Base-by-base conservation (phyloP, 2,113 vertebrate genomes). In the Hemichromis elongatus region DNA sequence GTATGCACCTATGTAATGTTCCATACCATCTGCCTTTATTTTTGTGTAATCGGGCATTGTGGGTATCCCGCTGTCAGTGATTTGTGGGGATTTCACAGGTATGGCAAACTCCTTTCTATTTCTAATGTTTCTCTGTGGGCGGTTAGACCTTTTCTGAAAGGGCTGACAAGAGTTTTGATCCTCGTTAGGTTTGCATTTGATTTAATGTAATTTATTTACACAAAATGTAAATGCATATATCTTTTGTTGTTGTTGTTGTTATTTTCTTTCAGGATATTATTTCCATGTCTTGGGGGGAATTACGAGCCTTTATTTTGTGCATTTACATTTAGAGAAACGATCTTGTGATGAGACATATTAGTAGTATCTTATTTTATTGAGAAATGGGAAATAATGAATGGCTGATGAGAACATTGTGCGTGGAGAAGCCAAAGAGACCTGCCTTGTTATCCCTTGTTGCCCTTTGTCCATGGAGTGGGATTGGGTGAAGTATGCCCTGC, bases 351-450 rank as follows among this genome's bases (percentile, higher is more conserved):
- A 83, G 86, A 79, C 30, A 47, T 81, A 28, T 84, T 77, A 80
- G 73, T 84, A 45, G 87, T 82, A 37, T 89, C 61, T 77, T 89
- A 54, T 86, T 86, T 80, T 63, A 84, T 56, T 35, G 55, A 92
- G 91, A 88, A 91, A 86, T 45, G 79, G 54, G 83, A 86, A 86
- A 37, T 86, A 24, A 57, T 80, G 85, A 89, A 73, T 88, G 81
- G 89, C 40, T 85, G 90, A 87, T 85, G 83, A 90, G 81, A 93
- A 88, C 89, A 93, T 92, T 88, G 86, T 91, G 90, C 86, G 83
- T 92, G 92, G 93, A 94, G 93, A 95, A 95, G 95, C 95, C 95
- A 96, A 96, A 95, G 95, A 96, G 93, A 93, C 91, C 90, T 92
- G 94, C 95, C 94, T 95, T 93, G 92, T 94, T 91, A 92, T 87